Evolutionary conservation across 2,113 vertebrate species (phyloP), one percentile per base, ranked within the genome.

Genomic region (Syrmaticus mikado): DNA sequence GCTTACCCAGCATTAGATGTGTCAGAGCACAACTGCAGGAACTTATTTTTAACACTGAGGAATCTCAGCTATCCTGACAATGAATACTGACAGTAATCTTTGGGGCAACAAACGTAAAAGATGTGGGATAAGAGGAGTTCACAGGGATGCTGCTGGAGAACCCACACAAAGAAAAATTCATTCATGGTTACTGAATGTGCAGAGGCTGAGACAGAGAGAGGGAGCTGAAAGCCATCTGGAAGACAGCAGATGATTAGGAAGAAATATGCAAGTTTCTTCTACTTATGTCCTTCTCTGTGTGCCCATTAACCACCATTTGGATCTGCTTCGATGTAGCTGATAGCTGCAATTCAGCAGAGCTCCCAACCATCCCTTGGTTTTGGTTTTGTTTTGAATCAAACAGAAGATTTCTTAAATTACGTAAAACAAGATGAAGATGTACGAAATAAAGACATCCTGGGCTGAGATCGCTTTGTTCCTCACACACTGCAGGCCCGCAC

Each of bases 1-100:
- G 89, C 94, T 95, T 89, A 82, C 48, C 78, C 84, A 89, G 93
- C 48, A 43, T 75, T 50, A 65, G 91, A 60, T 65, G 53, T n/a
- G 53, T 68, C n/a, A 3, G 53, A 75, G 71, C 85, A 66, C 87
- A 86, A 18, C 61, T 41, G 83, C 77, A 67, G 92, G 82, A 91
- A 68, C 76, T 76, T 82, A 74, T 62, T 62, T 62, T 62, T 64
- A 64, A 40, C 38, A 12, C 25, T 11, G 61, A 28, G 27, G 61
- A 64, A 64, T 64, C 38, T 40, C 61, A 64, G 61, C 36, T 28
- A 40, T 64, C 25, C 61, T 64, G 38, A 64, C 61, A 64, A 80
- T 58, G 14, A 81, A 57, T 52, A 43, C 2, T 66, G 86, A 82
- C 81, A 73, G 73, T 67, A 45, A 61, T 92, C 81, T 83, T 90